Evolutionary conservation across 2,888 invertebrate species (phyloP).

Genomic region (Metellina segmentata): DNA sequence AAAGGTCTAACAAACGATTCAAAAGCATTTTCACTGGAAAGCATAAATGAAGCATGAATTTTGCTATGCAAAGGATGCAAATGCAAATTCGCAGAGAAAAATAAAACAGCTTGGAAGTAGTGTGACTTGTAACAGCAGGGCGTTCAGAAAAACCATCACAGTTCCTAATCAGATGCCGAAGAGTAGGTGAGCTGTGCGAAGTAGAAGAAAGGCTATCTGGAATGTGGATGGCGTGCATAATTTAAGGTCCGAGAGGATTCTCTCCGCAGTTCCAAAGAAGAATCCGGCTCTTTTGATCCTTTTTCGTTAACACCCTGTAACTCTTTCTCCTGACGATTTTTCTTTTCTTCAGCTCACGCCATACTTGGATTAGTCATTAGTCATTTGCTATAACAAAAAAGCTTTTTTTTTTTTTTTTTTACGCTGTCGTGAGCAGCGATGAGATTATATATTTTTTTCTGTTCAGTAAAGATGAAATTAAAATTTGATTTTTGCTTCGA

Average conservation of each 20-base stretch:
- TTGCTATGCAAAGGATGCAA: no score
- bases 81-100: background rate
- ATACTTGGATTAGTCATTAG: background rate
- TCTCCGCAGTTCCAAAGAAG: background rate
- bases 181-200: constrained; percentile 23
- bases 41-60: no score
- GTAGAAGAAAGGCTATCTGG: background rate
- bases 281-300: background rate
- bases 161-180: constrained; percentile 13
- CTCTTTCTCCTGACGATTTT: background rate
- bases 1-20: no score
- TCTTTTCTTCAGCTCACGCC: background rate
- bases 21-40: no score
- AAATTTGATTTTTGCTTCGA: background rate
- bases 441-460: background rate
- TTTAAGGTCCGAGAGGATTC: constrained; percentile 2
- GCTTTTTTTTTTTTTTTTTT: background rate
- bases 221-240: background rate
- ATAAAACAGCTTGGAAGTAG: background rate
- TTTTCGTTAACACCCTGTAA: background rate
- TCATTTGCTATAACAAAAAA: background rate
- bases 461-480: background rate
- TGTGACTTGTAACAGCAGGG: background rate
- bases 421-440: background rate
- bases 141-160: background rate